These are phyloP conservation scores for Pandemis corylana DNA, from an alignment of 2,888 invertebrate species.

Conservation along the genomic window DNA sequence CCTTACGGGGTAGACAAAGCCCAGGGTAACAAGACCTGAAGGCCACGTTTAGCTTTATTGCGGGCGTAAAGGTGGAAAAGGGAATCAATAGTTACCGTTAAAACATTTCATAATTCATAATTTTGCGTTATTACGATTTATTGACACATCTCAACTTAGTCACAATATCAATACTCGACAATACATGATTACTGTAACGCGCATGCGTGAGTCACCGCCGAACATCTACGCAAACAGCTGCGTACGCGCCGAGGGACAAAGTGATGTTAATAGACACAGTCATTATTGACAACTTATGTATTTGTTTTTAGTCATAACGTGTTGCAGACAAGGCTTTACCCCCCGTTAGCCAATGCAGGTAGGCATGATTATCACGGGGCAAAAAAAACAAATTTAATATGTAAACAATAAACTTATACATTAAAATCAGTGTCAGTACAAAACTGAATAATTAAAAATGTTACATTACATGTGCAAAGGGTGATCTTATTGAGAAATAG, in stretches of 20 bases:
- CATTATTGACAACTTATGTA: conserved; percentile 2
- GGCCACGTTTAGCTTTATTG: too few relatives aligned
- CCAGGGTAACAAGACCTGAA: too few relatives aligned
- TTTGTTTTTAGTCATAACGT: conserved; percentile 18
- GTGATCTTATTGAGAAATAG: too few relatives aligned
- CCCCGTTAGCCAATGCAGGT: neutral
- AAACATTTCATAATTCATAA: too few relatives aligned
- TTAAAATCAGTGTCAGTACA: too few relatives aligned
- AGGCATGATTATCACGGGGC: neutral
- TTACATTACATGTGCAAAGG: too few relatives aligned
- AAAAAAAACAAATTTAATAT: too few relatives aligned
- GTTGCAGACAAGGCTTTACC: neutral
- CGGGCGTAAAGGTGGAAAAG: too few relatives aligned
- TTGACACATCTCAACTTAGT: conserved; percentile 11
- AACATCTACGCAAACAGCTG: conserved; percentile 26
- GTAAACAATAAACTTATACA: too few relatives aligned
- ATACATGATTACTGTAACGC: conserved; percentile 18
- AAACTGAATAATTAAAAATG: too few relatives aligned
- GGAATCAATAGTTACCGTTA: too few relatives aligned
- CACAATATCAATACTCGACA: conserved; percentile 30
- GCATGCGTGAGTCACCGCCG: conserved; percentile 19
- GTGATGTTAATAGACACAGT: conserved; percentile 14
- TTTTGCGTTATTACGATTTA: conserved; percentile 4
- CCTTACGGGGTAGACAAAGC: too few relatives aligned
- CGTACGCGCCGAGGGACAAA: conserved; percentile 1